Conservation (phyloP, 2,797 vertebrate species). For the Oreochromis grahami region DNA sequence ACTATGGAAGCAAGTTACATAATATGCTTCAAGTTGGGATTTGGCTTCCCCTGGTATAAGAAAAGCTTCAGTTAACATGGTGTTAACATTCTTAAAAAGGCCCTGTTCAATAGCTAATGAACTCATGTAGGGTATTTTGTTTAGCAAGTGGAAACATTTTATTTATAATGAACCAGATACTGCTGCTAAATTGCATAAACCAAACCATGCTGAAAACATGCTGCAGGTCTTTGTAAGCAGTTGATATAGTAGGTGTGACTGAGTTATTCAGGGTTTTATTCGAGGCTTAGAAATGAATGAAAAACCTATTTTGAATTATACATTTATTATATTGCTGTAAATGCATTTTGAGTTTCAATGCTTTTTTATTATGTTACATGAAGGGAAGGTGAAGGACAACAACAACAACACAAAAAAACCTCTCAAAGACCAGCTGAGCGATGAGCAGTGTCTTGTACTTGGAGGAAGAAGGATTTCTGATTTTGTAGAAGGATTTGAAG, state of each 20-base stretch:
- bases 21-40: background rate
- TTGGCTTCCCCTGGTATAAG: conserved; percentile 1
- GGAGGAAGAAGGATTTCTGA: background rate
- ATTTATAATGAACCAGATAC: conserved; percentile 6
- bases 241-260: background rate
- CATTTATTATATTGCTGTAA: background rate
- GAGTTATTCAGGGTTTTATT: background rate
- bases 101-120: conserved; percentile 6
- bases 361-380: background rate
- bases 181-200: background rate
- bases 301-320: background rate
- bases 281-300: background rate
- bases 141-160: background rate
- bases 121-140: conserved; percentile 11
- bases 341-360: background rate
- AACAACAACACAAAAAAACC: background rate
- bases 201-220: background rate
- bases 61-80: conserved; percentile 5
- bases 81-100: conserved; percentile 12
- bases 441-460: background rate
- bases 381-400: background rate
- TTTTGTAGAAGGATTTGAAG: background rate
- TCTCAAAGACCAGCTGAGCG: background rate
- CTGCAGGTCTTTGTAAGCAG: background rate
- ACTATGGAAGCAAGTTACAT: conserved; percentile 12